Evolutionary conservation across 1,140 invertebrate species (phyloP).

Genomic region (Anadara kagoshimensis): DNA sequence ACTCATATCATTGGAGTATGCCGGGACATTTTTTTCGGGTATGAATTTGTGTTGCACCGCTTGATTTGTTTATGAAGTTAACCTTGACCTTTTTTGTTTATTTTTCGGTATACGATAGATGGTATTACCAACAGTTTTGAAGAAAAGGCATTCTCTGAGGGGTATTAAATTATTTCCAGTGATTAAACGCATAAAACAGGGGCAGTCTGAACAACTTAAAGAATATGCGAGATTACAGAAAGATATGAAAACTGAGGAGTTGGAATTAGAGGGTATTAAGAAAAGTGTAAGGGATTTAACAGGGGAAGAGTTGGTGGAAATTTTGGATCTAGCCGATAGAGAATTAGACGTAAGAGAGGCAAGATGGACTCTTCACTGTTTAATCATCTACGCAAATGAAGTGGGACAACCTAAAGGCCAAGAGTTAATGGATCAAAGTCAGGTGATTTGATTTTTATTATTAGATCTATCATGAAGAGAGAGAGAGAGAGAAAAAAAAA

Average conservation of each 20-base stretch:
- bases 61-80: not conserved
- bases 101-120: not conserved
- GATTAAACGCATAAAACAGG: conserved; percentile 7
- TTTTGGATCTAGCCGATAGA: conserved; percentile 1
- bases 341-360: conserved; percentile 10
- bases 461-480: no score
- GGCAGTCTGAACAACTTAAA: conserved; percentile 10
- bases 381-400: conserved; percentile 5
- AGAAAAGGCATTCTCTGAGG: conserved; percentile 7
- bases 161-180: conserved; percentile 4
- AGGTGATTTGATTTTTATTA: no score
- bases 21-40: not conserved
- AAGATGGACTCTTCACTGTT: conserved; percentile 15
- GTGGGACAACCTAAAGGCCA: conserved; percentile 26
- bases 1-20: not conserved
- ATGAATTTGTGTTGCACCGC: not conserved
- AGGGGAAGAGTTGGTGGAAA: not conserved
- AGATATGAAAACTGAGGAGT: not conserved
- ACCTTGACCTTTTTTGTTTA: not conserved
- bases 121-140: conserved; percentile 8
- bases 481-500: no score
- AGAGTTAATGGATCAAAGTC: not conserved
- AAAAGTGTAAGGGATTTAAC: not conserved
- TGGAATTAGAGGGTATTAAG: conserved; percentile 2
- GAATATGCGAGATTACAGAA: conserved; percentile 1